These are phyloP conservation scores for Paratilapia polleni DNA, from an alignment of 2,113 vertebrate species.

Conservation along the genomic window DNA sequence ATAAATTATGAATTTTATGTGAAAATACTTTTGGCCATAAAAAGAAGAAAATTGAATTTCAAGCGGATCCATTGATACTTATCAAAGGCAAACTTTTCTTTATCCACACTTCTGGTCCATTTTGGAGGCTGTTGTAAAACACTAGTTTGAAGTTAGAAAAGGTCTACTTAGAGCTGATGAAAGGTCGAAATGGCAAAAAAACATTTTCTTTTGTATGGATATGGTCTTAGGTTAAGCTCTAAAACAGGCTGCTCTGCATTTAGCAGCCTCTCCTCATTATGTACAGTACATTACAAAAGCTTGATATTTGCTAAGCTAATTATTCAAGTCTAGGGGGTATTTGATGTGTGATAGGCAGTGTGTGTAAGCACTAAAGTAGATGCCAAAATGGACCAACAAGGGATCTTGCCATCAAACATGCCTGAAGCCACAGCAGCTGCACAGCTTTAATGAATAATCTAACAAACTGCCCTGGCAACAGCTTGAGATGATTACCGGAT, in stretches of 20 bases:
- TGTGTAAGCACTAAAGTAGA: neutral
- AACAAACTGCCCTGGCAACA: conserved; percentile 26
- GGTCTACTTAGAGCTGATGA: neutral
- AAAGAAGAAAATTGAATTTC: no score
- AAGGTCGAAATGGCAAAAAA: neutral
- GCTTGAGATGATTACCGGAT: conserved; percentile 7
- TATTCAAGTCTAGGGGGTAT: neutral
- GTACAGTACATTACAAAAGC: neutral
- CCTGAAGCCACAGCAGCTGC: conserved; percentile 37
- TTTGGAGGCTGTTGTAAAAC: no score
- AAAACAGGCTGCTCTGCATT: neutral
- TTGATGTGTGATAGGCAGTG: neutral
- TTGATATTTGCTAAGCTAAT: conserved; percentile 4
- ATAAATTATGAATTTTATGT: no score
- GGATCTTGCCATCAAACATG: conserved; percentile 27
- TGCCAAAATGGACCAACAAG: neutral
- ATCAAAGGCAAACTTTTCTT: no score
- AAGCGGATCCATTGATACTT: no score
- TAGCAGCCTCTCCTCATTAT: neutral
- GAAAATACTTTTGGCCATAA: no score
- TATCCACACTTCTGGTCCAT: no score
- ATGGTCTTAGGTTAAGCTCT: neutral
- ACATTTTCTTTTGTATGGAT: neutral
- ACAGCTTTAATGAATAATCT: conserved; percentile 62
- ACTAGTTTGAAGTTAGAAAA: neutral